A percentile compares a stretch with the other conserved stretches of the same genome.
Conservation (phyloP, 2,797 vertebrate genomes). For the Spheniscus humboldti region DNA sequence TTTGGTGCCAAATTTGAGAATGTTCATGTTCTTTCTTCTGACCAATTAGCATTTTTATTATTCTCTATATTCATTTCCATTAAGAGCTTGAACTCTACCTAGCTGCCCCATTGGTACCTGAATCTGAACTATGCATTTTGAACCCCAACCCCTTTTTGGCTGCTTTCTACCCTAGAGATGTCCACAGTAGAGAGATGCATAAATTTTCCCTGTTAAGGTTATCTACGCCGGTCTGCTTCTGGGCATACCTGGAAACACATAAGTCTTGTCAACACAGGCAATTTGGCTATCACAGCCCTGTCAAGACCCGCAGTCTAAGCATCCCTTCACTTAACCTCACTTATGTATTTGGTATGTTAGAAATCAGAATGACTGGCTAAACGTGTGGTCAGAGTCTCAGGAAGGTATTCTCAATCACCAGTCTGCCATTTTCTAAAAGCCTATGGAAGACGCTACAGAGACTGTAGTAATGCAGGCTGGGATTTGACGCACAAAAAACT, state of each 20-base stretch:
- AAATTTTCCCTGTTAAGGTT: background rate
- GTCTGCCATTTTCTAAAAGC: fast-evolving
- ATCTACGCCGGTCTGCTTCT: background rate
- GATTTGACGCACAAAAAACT: background rate
- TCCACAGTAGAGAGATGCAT: background rate
- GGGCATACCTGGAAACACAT: background rate
- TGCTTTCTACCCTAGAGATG: background rate
- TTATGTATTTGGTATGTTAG: fast-evolving
- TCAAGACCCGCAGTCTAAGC: background rate
- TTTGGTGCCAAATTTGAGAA: background rate
- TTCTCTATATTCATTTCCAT: background rate
- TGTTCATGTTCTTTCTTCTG: background rate
- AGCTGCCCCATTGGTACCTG: background rate
- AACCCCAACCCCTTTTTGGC: background rate
- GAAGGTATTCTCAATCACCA: background rate
- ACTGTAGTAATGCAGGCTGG: background rate
- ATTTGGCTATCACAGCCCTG: background rate
- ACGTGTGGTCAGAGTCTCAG: fast-evolving
- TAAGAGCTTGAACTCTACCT: background rate
- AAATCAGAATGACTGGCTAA: background rate
- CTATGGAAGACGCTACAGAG: fast-evolving
- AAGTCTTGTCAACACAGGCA: background rate
- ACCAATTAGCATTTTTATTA: background rate
- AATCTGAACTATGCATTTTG: background rate
- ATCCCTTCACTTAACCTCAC: background rate